Conservation (phyloP, 2,888 invertebrate species). For the Eurois occulta region DNA sequence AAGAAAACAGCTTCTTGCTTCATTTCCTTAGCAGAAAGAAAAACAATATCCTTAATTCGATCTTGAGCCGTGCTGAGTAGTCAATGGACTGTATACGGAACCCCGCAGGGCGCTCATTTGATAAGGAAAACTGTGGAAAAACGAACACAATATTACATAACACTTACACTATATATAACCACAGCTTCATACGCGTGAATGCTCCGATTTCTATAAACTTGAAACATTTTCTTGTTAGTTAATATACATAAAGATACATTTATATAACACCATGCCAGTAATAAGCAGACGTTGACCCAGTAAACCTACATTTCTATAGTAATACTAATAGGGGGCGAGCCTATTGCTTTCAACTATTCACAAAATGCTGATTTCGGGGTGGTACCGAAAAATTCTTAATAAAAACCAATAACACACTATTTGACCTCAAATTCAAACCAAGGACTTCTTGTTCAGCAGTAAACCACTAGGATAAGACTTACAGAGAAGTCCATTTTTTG, state of each 20-base stretch:
- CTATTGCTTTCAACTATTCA: background rate
- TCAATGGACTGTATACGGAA: slow-evolving; percentile 51
- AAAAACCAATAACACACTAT: background rate
- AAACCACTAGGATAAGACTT: background rate
- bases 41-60: slow-evolving; percentile 48
- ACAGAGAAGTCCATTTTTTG: background rate
- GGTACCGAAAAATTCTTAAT: background rate
- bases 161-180: slow-evolving; percentile 37
- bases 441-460: background rate
- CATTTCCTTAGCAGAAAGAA: slow-evolving; percentile 24
- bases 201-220: background rate
- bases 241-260: background rate
- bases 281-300: background rate
- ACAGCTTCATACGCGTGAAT: slow-evolving; percentile 13
- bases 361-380: background rate
- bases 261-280: background rate
- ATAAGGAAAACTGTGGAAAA: slow-evolving; percentile 50
- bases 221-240: background rate
- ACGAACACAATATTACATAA: slow-evolving; percentile 49
- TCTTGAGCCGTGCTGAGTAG: slow-evolving; percentile 44
- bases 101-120: slow-evolving; percentile 45
- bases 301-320: background rate
- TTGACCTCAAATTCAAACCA: background rate
- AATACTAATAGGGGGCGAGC: background rate
- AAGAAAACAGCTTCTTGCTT: slow-evolving; percentile 24